Percentiles rank a stretch among this genome's conserved stretches.
phyloP scores from a whole-genome alignment of 2,113 vertebrate genomes.

The Ia io region DNA sequence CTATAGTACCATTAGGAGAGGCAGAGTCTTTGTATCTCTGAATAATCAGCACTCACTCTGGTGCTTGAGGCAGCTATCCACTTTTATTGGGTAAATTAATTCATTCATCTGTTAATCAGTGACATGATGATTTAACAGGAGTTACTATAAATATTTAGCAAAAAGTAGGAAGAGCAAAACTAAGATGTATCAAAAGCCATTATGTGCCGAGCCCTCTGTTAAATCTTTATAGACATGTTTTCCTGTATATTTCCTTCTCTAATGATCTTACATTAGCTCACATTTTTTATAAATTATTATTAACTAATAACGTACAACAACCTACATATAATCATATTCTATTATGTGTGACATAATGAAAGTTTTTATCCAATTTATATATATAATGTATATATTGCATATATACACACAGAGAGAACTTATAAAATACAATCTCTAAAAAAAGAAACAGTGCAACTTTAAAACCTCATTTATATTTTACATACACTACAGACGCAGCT shows the following conservation, averaged over 20 bases:
- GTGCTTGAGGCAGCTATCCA: neutral
- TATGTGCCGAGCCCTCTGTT: neutral
- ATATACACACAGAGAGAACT: neutral
- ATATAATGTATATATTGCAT: neutral
- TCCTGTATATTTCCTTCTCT: neutral
- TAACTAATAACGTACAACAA: neutral
- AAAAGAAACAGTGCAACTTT: slow-evolving; percentile 32
- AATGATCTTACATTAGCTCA: slow-evolving; percentile 21
- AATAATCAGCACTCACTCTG: neutral
- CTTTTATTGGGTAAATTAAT: neutral
- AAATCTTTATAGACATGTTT: slow-evolving; percentile 22
- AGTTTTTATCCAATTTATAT: neutral
- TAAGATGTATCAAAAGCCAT: slow-evolving; percentile 2
- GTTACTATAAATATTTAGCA: neutral
- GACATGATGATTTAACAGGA: neutral
- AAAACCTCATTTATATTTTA: slow-evolving; percentile 58
- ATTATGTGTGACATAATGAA: neutral
- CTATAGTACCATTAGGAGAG: neutral
- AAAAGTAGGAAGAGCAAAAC: neutral
- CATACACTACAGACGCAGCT: slow-evolving; percentile 56
- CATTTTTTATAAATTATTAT: slow-evolving; percentile 2
- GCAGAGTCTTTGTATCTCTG: neutral
- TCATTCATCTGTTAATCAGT: neutral
- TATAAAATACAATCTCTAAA: slow-evolving; percentile 2
- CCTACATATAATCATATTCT: neutral